Conservation (phyloP, 2,888 invertebrate species). For the Eledona agricola region DNA sequence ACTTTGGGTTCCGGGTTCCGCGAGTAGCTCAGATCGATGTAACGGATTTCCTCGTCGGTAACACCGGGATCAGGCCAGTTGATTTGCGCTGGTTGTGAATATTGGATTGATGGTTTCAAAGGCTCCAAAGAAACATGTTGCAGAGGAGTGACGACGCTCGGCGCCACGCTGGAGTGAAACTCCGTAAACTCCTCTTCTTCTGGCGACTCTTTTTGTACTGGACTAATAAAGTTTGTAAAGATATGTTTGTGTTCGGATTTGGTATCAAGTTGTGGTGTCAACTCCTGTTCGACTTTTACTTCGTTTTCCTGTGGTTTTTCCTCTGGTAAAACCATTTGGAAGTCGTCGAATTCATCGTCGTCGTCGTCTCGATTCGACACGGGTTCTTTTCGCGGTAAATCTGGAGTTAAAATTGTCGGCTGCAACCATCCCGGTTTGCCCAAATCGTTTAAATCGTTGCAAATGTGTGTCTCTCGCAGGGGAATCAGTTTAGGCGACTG, state of each 20-base stretch:
- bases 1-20: slow-evolving; percentile 24
- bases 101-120: slow-evolving; percentile 36
- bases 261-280: too few species aligned
- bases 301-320: slow-evolving; percentile 5
- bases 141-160: slow-evolving; percentile 16
- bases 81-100: slow-evolving; percentile 60
- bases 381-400: slow-evolving; percentile 48
- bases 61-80: slow-evolving; percentile 72
- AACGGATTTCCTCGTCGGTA: slow-evolving; percentile 57
- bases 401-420: slow-evolving; percentile 55
- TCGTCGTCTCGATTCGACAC: slow-evolving; percentile 19
- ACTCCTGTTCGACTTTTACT: slow-evolving; percentile 11
- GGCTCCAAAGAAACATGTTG: slow-evolving; percentile 34
- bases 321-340: slow-evolving; percentile 52
- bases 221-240: slow-evolving; percentile 4
- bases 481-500: slow-evolving; percentile 55
- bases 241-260: slow-evolving; percentile 24
- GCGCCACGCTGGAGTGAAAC: slow-evolving; percentile 53
- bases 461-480: slow-evolving; percentile 60
- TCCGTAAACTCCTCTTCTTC: slow-evolving; percentile 61
- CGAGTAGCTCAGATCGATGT: slow-evolving; percentile 55
- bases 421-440: slow-evolving; percentile 48
- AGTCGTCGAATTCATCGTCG: slow-evolving; percentile 58
- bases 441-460: slow-evolving; percentile 38
- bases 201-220: slow-evolving; percentile 5